A percentile compares a stretch with the other conserved stretches of the same genome.
These are phyloP conservation scores for Eupsittula cactorum DNA, from an alignment of 2,113 vertebrate species.

Conservation along the genomic window DNA sequence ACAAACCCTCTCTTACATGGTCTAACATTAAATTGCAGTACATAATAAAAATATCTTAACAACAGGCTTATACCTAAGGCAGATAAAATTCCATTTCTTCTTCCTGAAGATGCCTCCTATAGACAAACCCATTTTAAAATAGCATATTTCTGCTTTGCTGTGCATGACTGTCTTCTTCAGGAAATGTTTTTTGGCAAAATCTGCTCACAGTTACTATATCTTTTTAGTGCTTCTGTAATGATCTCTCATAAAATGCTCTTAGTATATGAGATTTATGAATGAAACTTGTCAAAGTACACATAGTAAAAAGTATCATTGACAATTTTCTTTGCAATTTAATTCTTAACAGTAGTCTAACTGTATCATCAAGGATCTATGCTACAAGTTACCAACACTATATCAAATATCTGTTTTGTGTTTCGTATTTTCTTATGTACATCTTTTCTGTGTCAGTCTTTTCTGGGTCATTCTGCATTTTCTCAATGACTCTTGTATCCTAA, in stretches of 20 bases:
- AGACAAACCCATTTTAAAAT: conserved; percentile 30
- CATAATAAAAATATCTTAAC: conserved; percentile 10
- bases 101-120: conserved; percentile 15
- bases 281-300: background rate
- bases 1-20: background rate
- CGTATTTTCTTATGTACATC: rapidly evolving
- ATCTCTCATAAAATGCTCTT: background rate
- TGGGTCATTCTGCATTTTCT: background rate
- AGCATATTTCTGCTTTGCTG: background rate
- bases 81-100: conserved; percentile 10
- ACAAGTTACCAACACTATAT: background rate
- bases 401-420: background rate
- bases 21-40: conserved; percentile 20
- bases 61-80: background rate
- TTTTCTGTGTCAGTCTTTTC: background rate
- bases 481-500: background rate
- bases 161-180: background rate
- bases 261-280: conserved; percentile 35
- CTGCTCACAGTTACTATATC: background rate
- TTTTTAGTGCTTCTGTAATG: conserved; percentile 4
- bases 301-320: background rate
- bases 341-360: background rate
- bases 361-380: background rate
- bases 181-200: background rate
- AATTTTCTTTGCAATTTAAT: background rate